Base-by-base conservation (phyloP, 2,113 vertebrate species). In the Proteles cristata region DNA sequence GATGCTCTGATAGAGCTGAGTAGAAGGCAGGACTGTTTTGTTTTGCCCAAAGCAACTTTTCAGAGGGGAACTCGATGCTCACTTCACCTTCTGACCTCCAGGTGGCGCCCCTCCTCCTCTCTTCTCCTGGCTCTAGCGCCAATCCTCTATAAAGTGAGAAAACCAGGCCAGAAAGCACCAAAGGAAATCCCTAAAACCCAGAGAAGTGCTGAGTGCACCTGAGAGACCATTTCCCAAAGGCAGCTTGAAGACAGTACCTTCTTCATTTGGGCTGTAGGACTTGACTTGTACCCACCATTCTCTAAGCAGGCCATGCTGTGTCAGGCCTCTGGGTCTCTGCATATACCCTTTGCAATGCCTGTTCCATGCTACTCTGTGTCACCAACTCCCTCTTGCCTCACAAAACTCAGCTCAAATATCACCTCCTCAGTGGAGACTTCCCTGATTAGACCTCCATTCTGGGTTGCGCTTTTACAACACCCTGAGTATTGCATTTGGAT, bases 101-200 rank as follows among this genome's bases (percentile, higher is more conserved):
- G 92, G 50, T 86, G 97, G 97, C 43, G 77, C 86, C 66, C 35
- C 19, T 91, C 61, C 48, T 55, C 86, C 33, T 43, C 15, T 33
- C 15, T n/a, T 81, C 14, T 9, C 4, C 1, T 15, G 31, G 69
- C 53, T 69, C 80, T 14, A 2, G 12, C 4, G 5, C n/a, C 14
- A 26, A 50, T 28, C 3, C 35, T 77, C 74, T 48, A 3, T 48
- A 3, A 58, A 8, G 55, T 0, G 43, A 33, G 65, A 88, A 88
- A 65, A 77, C 23, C 74, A 43, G 11, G 19, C 10, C 16, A 2
- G n/a, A 35, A 90, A 84, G n/a, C 63, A 25, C 39, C 35, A 71
- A 69, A 66, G 1, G 43, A 28, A 90, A 91, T 35, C 77, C 26
- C 87, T 16, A 33, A 66, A 50, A 50, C 88, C 33, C 48, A 11